These are phyloP conservation scores for Coracopsis vasa DNA, from an alignment of 2,113 vertebrate genomes.

Conservation along the genomic window DNA sequence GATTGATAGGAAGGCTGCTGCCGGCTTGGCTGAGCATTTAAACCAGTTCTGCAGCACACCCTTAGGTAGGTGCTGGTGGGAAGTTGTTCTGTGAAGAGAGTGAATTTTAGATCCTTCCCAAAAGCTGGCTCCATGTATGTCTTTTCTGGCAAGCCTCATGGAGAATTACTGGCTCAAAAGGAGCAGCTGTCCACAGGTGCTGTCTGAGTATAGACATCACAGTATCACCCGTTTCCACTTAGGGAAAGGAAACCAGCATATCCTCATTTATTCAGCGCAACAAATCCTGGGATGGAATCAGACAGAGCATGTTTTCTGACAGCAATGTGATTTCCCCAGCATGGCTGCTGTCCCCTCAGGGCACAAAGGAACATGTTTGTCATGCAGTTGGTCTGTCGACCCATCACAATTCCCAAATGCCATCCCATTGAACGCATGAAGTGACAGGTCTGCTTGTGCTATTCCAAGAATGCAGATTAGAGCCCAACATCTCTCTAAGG, in stretches of 20 bases:
- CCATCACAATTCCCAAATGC: background rate
- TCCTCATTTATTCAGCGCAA: background rate
- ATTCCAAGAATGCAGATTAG: background rate
- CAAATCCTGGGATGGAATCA: background rate
- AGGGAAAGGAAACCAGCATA: background rate
- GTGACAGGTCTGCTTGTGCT: background rate
- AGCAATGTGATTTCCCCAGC: background rate
- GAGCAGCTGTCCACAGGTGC: background rate
- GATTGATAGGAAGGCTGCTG: background rate
- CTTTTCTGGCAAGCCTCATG: background rate
- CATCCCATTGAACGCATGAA: background rate
- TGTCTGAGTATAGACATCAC: background rate
- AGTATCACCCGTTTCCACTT: background rate
- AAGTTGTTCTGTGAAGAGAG: background rate
- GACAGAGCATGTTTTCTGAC: background rate
- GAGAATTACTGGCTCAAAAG: background rate
- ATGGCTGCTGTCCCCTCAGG: background rate
- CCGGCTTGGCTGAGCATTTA: background rate
- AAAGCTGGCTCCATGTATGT: background rate
- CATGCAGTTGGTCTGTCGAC: background rate
- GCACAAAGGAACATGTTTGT: background rate
- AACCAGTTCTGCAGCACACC: background rate
- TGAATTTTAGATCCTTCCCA: background rate
- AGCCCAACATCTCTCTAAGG: background rate
- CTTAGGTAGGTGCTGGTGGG: background rate